Evolutionary conservation across 2,888 invertebrate genomes (phyloP), one percentile per base, ranked within the genome.

Genomic region (Chymomyza amoena): DNA sequence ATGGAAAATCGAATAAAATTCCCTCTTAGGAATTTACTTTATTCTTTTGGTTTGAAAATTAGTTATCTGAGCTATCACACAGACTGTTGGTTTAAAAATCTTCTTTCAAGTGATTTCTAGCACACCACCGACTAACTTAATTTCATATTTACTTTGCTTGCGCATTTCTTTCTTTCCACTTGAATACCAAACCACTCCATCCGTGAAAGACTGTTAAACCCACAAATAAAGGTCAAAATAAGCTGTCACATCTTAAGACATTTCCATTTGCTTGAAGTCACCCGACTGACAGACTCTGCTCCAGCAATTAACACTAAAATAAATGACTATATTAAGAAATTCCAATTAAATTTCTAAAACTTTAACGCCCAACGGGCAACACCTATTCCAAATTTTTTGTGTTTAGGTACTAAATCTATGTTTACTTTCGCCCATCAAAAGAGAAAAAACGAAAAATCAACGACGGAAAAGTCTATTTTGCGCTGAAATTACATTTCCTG

Each of bases 401-500:
- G 25, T 36, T 36, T 65, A 63, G 65, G 64, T 66, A 66, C 70
- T 32, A 7, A 7, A 7, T 32, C 65, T 76, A 70, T 72, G 68
- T 74, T 74, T 72, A 85, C 87, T 87, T 84, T 84, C 79, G 84
- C 86, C 86, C 83, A 80, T 80, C 83, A n/a, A n/a, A n/a, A n/a
- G 61, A 66, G 66, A 64, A 61, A 72, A 77, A 79, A 72, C 20
- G 7, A 5, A 54, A 69, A 69, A 68, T 82, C 74, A 78, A 84
- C 80, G 76, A 70, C 78, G 83, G 87, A 83, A 80, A 84, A 84
- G 52, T 70, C 70, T 73, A 82, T 80, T 64, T 77, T 78, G 74
- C 73, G 74, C 87, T 87, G 77, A 84, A 84, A 87, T 84, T 84
- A 87, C 83, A 87, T 84, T 84, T 87, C 87, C 87, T 87, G 85